phyloP scores from a whole-genome alignment of 1,140 invertebrate species.

The Drosophila arizonae region DNA sequence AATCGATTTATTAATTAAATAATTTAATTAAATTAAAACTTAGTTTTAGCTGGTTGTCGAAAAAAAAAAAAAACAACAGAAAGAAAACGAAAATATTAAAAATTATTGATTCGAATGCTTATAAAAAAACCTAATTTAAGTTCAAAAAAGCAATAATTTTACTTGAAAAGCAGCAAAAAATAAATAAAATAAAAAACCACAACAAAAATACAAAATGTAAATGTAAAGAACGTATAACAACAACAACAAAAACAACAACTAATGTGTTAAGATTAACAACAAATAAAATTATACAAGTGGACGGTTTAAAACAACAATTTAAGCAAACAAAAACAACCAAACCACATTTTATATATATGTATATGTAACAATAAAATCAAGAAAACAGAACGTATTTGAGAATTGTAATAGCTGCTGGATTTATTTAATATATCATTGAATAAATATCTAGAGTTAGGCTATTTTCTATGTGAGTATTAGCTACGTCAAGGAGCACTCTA shows the following conservation, averaged over 20 bases:
- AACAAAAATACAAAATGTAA: conserved; percentile 46
- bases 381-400: conserved; percentile 54
- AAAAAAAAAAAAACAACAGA: conserved; percentile 35
- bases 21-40: conserved; percentile 45
- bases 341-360: conserved; percentile 53
- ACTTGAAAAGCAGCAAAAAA: conserved; percentile 54
- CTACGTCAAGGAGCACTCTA: conserved; percentile 8
- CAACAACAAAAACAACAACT: conserved; percentile 42
- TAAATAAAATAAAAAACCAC: conserved; percentile 31
- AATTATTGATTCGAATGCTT: conserved; percentile 54
- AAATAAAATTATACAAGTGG: conserved; percentile 64
- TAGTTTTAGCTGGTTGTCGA: conserved; percentile 77
- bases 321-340: conserved; percentile 39
- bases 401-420: conserved; percentile 58
- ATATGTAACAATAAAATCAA: conserved; percentile 32
- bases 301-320: conserved; percentile 43
- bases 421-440: conserved; percentile 62
- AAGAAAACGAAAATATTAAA: conserved; percentile 9
- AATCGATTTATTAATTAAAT: conserved; percentile 23
- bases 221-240: conserved; percentile 40
- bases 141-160: conserved; percentile 75
- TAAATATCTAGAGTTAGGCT: conserved; percentile 65
- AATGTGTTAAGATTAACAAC: conserved; percentile 53
- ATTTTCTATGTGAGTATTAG: conserved; percentile 44
- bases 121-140: conserved; percentile 58